Conservation (phyloP, 2,113 vertebrate genomes). For the Zosterops japonicus region DNA sequence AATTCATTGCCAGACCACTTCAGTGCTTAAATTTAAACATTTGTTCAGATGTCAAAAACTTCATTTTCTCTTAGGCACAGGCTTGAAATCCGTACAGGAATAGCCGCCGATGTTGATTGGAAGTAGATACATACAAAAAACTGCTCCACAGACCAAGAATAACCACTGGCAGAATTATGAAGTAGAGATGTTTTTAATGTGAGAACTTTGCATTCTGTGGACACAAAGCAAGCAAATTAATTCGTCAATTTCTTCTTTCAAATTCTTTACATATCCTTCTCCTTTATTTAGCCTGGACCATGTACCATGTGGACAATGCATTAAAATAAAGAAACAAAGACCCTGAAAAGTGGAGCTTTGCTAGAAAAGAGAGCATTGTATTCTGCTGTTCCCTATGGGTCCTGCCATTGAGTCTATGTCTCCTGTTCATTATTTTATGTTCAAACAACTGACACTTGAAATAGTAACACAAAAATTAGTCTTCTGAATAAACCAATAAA, state of each 20-base stretch:
- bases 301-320: not conserved
- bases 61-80: not conserved
- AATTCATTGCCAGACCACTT: not conserved
- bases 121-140: not conserved
- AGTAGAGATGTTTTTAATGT: not conserved
- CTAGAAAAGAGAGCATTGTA: not conserved
- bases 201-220: not conserved
- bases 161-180: not conserved
- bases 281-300: not conserved
- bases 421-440: not conserved
- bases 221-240: not conserved
- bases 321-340: constrained; percentile 15
- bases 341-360: not conserved
- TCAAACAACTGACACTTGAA: not conserved
- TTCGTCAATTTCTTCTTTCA: not conserved
- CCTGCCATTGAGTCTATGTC: not conserved
- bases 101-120: not conserved
- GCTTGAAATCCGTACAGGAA: not conserved
- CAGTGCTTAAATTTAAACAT: not conserved
- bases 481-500: not conserved
- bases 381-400: not conserved
- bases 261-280: not conserved
- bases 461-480: not conserved
- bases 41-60: not conserved
- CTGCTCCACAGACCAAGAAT: not conserved